These are phyloP conservation scores for Gambusia yucatana DNA, from an alignment of 2,797 vertebrate genomes.

Conservation along the genomic window DNA sequence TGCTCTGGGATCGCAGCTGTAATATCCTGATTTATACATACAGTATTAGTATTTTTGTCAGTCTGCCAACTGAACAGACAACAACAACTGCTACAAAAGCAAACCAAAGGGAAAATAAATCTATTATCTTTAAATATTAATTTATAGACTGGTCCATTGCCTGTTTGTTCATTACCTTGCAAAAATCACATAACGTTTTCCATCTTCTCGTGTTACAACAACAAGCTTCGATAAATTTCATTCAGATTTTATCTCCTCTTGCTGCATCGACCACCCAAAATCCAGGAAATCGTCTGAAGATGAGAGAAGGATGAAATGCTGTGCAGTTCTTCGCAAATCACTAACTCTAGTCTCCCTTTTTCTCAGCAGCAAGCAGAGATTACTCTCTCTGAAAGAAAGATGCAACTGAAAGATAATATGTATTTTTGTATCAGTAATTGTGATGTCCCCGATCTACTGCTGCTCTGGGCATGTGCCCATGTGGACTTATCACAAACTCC, in stretches of 20 bases:
- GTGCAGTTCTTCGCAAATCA: constrained; percentile 2
- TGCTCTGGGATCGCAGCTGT: constrained; percentile 3
- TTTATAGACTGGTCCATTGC: not conserved
- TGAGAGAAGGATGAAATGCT: not conserved
- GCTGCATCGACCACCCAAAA: not conserved
- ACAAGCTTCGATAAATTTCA: not conserved
- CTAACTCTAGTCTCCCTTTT: not conserved
- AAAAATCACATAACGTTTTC: not conserved
- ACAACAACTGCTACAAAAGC: not conserved
- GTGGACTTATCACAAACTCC: not conserved
- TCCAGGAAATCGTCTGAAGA: not conserved
- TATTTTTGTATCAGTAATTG: not conserved
- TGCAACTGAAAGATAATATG: not conserved
- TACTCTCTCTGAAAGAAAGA: not conserved
- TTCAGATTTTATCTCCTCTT: not conserved
- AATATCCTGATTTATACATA: constrained; percentile 16
- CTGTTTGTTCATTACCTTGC: not conserved
- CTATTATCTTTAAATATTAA: constrained; percentile 7
- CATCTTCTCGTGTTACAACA: not conserved
- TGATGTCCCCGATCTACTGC: not conserved
- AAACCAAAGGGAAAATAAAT: constrained; percentile 2
- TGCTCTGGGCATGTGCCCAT: not conserved
- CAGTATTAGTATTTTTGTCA: not conserved
- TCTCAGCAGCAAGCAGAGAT: not conserved
- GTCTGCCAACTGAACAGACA: constrained; percentile 3